Evolutionary conservation across 2,888 invertebrate genomes (phyloP).

Genomic region (Conops quadrifasciatus): DNA sequence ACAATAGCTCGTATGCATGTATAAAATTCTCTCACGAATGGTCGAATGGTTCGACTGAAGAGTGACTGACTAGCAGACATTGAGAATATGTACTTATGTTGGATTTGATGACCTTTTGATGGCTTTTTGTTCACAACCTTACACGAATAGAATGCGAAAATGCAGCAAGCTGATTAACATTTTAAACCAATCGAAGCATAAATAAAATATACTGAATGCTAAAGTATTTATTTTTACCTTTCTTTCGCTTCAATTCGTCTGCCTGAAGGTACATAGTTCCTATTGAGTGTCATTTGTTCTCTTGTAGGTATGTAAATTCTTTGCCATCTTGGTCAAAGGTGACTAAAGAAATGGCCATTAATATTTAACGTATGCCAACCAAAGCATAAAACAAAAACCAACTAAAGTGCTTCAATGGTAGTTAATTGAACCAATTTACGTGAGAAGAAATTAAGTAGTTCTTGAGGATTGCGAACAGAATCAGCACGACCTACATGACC

Average conservation of each 20-base stretch:
- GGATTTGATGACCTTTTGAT: conserved; percentile 18
- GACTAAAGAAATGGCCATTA: conserved; percentile 2
- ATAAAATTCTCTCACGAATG: no score
- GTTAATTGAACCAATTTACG: conserved; percentile 10
- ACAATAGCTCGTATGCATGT: no score
- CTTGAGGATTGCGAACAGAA: conserved; percentile 9
- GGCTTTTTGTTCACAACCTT: not conserved
- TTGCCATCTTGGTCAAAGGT: conserved; percentile 28
- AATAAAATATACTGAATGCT: conserved; percentile 22
- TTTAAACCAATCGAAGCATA: conserved; percentile 18
- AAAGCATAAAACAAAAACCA: not conserved
- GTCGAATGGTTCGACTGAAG: no score
- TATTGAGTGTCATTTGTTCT: conserved; percentile 1
- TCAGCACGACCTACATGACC: not conserved
- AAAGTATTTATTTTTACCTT: conserved; percentile 17
- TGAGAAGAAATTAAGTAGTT: not conserved
- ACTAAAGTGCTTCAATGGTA: not conserved
- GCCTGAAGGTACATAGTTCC: not conserved
- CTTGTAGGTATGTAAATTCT: not conserved
- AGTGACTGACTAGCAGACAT: no score
- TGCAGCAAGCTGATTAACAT: conserved; percentile 14
- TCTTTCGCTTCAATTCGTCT: not conserved
- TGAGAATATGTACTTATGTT: conserved; percentile 4
- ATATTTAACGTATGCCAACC: not conserved
- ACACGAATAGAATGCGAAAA: conserved; percentile 4